These are phyloP conservation scores for Caenorhabditis remanei DNA, from an alignment of 1,140 invertebrate genomes.

Conservation along the genomic window DNA sequence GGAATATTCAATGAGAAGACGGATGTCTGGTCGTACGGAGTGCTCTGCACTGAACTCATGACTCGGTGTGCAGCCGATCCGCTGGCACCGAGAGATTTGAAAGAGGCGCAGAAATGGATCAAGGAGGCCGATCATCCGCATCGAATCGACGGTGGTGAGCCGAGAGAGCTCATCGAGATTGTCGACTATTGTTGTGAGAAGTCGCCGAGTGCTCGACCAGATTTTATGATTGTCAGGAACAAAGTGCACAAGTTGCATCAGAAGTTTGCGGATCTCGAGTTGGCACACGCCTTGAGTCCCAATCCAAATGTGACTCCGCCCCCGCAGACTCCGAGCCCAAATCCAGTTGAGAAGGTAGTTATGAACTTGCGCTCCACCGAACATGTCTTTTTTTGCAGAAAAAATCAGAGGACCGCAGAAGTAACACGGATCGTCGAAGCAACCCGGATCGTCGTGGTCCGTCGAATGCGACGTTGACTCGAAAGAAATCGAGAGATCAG, in stretches of 20 bases:
- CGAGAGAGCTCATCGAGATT: neutral
- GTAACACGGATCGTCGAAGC: neutral
- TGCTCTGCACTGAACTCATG: slow-evolving; percentile 62
- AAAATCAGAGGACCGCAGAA: slow-evolving; percentile 1
- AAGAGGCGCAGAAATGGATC: neutral
- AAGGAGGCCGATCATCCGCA: slow-evolving; percentile 18
- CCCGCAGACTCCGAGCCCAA: too few relatives aligned
- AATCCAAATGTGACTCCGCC: neutral
- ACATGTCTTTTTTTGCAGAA: too few relatives aligned
- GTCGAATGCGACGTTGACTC: neutral
- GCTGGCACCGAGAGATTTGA: neutral
- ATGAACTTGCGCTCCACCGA: too few relatives aligned
- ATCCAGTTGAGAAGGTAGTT: neutral
- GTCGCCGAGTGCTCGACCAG: neutral
- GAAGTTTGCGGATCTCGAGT: neutral
- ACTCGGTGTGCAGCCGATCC: slow-evolving; percentile 56
- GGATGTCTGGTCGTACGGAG: slow-evolving; percentile 87
- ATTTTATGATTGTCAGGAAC: neutral
- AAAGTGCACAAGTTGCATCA: neutral
- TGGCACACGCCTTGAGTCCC: neutral
- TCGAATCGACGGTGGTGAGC: neutral
- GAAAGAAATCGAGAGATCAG: neutral
- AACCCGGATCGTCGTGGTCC: neutral
- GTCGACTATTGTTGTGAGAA: slow-evolving; percentile 16
- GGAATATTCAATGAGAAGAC: slow-evolving; percentile 95